Base-by-base conservation (phyloP, 2,113 vertebrate species). In the Piprites chloris region DNA sequence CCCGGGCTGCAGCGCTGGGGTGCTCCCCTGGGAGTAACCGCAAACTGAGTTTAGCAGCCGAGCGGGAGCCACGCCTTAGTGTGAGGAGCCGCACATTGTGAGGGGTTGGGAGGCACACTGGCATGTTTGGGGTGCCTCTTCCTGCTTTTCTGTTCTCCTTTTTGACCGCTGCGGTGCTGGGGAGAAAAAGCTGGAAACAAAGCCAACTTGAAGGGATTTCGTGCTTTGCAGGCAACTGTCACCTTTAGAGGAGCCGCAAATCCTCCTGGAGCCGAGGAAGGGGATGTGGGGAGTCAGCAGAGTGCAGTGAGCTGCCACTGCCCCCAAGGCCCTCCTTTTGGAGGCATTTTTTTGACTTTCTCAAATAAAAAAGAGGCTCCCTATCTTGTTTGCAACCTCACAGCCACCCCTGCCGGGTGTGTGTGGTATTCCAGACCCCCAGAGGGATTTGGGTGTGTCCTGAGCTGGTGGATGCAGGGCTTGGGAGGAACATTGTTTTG, bases 221-320 rank as follows among this genome's bases (percentile, higher is more conserved):
- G 12, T 88, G 14, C 16, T 68, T 85, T 50, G 26, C 20, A 24
- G 50, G 6, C 11, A 26, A 28, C 35, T 11, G 23, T 9, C 0
- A 1, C 26, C 20, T 50, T 56, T 44, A n/a, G 26, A n/a, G 30
- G 41, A 42, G 46, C 55, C 0, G 1, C 18, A 30, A 30, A 32
- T 35, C 6, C n/a, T 1, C 0, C 0, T 1, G 23, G 41, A 53
- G 33, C 33, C 7, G 33, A 35, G 59, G 9, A 46, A 30, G 23
- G 56, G 15, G 14, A 11, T 12, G 49, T 2, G 0, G 27, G 19
- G 20, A 52, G 23, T 4, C 4, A 7, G 69, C 5, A n/a, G 16
- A 30, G 42, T 6, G 15, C 7, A 0, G 20, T 1, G 6, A 71
- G 32, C 47, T 41, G 41, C 32, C 3, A 18, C n/a, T 5, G 2